Evolutionary conservation across 37 sponge, comb jelly and placozoan species (phyloP), one percentile per base, ranked within the genome.

Genomic region (Crambe crambe): DNA sequence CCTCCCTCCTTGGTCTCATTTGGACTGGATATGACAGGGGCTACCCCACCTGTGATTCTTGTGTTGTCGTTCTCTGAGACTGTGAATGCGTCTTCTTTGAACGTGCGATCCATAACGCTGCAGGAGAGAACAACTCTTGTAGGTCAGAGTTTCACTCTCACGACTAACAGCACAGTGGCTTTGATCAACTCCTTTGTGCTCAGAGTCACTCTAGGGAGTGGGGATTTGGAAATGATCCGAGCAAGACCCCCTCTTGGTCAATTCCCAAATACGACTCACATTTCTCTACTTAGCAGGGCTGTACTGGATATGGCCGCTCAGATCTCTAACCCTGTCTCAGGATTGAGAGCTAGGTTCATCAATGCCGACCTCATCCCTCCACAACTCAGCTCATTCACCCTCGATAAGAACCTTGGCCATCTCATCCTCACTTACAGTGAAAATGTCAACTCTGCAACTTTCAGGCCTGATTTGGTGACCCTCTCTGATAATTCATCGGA

Each of bases 321-420:
- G 31, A 60, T 54, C 9, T 85, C 95, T 9, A 35, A 32, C 6
- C 81, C 86, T 58, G 34, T 89, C 15, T 63, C 78, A 36, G 89
- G 83, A 26, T 27, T 69, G 42, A 44, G 44, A 20, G 86, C 87
- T 27, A 56, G 58, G 29, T 32, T 39, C 18, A 59, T 85, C 22
- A 79, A 65, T 43, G 90, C 94, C 31, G 97, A 96, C 39, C 80
- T 89, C 26, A 85, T 93, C 2, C 79, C 90, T 64, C 97, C 97
- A 56, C 31, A 61, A 32, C 78, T 96, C 31, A 42, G 39, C 20
- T 20, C 15, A 23, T 93, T 84, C 58, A 62, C 74, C 0, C 82
- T 96, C 30, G 94, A 96, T 42, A 79, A 93, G 6, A 76, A 91
- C 58, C 64, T 65, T 2, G 82, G 74, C 1, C 31, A 74, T 29